phyloP scores from a whole-genome alignment of 2,113 vertebrate species.

The Sphaerodactylus townsendi region DNA sequence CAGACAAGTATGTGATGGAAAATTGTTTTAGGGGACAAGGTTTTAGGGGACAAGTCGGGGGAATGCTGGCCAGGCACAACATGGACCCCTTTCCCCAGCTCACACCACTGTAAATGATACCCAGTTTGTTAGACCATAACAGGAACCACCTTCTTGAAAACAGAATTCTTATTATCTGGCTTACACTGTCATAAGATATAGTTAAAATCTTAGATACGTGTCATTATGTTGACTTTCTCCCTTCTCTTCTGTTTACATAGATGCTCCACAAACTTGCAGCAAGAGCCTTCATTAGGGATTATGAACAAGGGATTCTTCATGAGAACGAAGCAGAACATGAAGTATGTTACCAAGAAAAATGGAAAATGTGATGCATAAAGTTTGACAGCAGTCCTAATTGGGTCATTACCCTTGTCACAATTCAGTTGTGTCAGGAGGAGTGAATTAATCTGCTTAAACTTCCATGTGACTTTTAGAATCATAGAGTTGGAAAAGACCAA shows the following conservation, averaged over 20 bases:
- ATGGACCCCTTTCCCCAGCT: neutral
- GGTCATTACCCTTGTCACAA: no score
- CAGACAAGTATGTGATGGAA: no score
- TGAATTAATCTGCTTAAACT: no score
- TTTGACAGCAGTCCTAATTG: neutral
- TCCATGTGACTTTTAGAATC: no score
- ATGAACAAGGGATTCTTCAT: slow-evolving; percentile 84
- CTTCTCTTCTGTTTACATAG: slow-evolving; percentile 63
- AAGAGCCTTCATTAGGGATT: slow-evolving; percentile 85
- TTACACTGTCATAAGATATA: neutral
- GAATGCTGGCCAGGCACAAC: no score
- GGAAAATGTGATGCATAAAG: neutral
- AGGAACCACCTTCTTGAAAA: neutral
- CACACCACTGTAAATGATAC: no score
- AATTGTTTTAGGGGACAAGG: no score
- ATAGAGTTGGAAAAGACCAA: no score
- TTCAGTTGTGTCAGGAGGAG: no score
- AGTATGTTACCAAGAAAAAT: slow-evolving; percentile 67
- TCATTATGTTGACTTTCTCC: neutral
- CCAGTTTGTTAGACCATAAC: neutral
- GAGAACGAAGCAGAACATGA: slow-evolving; percentile 79
- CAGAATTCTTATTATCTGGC: neutral
- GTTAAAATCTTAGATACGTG: neutral
- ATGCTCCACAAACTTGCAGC: slow-evolving; percentile 88
- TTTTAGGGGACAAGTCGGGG: no score